Base-by-base conservation (phyloP, 2,113 vertebrate genomes). In the Myocastor coypus region DNA sequence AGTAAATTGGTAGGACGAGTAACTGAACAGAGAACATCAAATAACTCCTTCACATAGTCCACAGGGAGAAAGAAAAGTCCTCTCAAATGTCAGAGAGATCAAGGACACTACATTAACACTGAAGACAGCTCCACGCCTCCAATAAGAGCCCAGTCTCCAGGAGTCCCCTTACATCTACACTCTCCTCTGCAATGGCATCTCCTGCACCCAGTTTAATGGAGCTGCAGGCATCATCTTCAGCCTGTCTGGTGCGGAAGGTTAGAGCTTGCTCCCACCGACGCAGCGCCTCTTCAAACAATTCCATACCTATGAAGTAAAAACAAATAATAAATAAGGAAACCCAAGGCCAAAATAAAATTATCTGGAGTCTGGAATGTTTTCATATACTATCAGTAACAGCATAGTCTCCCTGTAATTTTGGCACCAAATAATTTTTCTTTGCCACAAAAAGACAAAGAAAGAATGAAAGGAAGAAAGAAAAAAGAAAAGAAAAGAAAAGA, bases 271-370 rank as follows among this genome's bases (percentile, higher is more conserved):
- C 99, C 99, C 99, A 99, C 20, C 99, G 98, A 40, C 98, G 98
- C 69, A 99, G 96, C 0, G 99, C 99, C 96, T 99, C 99, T 96
- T 99, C 99, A 22, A 99, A 99, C 94, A 99, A 97, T 97, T 99
- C 99, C 99, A 99, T 99, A 40, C 99, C 99, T 99, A 96, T 26
- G 94, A 20, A 92, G 46, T 34, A 93, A 89, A 4, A 84, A 81
- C 42, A 94, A 90, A 46, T 5, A 52, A 11, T 46, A 84, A 81
- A 28, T 30, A 24, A 94, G 59, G 5, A 71, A 96, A 84, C 55
- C 1, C 17, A 81, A 91, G 22, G 26, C n/a, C 42, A 82, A 91
- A 84, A 88, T 75, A 85, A 93, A 91, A 69, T 78, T 24, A 81
- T 13, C 30, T n/a, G 11, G 16, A 1, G 6, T 66, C 46, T 83